Base-by-base conservation (phyloP, 2,113 vertebrate species). In the Aramus guarauna region DNA sequence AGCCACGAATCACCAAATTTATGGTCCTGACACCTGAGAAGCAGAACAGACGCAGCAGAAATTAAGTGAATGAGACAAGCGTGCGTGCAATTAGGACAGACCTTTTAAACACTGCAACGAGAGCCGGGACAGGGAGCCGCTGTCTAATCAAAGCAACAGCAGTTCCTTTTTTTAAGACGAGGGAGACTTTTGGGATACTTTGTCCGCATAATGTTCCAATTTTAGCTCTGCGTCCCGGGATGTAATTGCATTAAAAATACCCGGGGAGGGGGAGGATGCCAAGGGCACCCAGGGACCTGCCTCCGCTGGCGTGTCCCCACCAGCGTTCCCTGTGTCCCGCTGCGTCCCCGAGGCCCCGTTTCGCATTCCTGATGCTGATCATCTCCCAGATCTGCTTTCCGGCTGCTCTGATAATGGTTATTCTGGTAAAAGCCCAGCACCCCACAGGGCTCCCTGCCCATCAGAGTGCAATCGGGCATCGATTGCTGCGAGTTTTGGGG, bases 121-220 rank as follows among this genome's bases (percentile, higher is more conserved):
- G 90, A 95, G 94, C 68, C 2, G 8, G 41, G 32, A 24, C 27
- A 5, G 58, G 87, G 88, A 92, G 87, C 85, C 7, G 34, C 53
- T 10, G 39, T 15, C 93, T 90, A 78, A 94, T 74, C 90, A 79
- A 63, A 94, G 94, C 85, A 79, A 41, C 90, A 80, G 88, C 68
- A 58, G 96, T 29, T 82, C 37, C 69, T 77, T 82, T 87, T 83
- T 85, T 80, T 91, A 72, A 96, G 91, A 62, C 4, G 34, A 77
- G 81, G 26, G 69, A 87, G 79, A 83, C 96, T 97, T 96, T 74
- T 41, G 85, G 91, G 96, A 94, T 96, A 77, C 93, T 96, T 94
- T 85, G 89, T 92, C 94, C 82, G 58, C 96, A 94, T 97, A 95
- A 95, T 80, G 72, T 97, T 97, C 97, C 96, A 94, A 94, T 97